Evolutionary conservation across 2,888 invertebrate genomes (phyloP).

Genomic region (Patella pellucida): DNA sequence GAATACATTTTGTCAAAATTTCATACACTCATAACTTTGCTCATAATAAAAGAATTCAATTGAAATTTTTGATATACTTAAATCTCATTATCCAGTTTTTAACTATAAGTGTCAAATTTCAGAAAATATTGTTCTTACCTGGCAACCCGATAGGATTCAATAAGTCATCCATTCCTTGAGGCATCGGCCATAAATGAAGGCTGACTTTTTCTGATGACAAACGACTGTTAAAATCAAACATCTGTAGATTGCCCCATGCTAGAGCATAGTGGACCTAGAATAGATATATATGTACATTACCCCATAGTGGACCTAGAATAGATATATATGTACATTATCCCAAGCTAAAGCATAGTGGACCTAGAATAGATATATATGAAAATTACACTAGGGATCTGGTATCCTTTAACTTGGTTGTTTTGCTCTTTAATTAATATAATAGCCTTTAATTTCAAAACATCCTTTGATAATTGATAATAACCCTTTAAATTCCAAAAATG

Average conservation of each 20-base stretch:
- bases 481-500: too few species aligned
- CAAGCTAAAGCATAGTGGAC: conserved; percentile 74
- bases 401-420: too few species aligned
- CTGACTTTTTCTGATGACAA: conserved; percentile 73
- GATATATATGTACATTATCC: conserved; percentile 74
- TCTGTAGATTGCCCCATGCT: conserved; percentile 75
- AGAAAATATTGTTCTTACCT: conserved; percentile 38
- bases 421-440: too few species aligned
- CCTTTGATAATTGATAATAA: too few species aligned
- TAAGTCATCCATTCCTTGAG: conserved; percentile 67
- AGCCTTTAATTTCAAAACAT: too few species aligned
- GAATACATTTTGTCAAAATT: too few species aligned
- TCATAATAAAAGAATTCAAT: too few species aligned
- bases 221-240: conserved; percentile 75
- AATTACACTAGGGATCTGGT: neutral
- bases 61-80: too few species aligned
- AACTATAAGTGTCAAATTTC: too few species aligned
- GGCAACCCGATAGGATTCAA: conserved; percentile 69
- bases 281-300: neutral
- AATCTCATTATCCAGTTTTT: too few species aligned
- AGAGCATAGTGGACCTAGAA: conserved; percentile 72
- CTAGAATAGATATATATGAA: conserved; percentile 45
- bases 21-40: too few species aligned
- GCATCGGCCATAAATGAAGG: conserved; percentile 73
- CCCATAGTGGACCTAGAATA: neutral